Conservation (phyloP, 2,113 vertebrate species). For the Brienomyrus brachyistius region DNA sequence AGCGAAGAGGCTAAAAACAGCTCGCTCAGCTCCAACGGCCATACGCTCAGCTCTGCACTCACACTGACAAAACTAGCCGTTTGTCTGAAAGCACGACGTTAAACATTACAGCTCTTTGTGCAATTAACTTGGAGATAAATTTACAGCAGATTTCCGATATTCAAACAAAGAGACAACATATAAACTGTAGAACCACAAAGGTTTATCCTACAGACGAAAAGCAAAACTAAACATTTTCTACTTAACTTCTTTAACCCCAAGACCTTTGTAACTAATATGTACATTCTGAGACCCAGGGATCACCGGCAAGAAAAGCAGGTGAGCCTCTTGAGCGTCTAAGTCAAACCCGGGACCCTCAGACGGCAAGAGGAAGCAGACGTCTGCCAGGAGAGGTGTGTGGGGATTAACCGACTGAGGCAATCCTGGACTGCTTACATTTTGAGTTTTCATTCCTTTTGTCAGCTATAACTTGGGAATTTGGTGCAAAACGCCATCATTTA, state of each 20-base stretch:
- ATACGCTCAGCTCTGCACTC: background rate
- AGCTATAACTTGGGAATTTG: background rate
- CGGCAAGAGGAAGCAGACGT: background rate
- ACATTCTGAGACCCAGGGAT: background rate
- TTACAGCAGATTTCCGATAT: background rate
- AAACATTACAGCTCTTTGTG: background rate
- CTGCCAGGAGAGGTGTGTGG: background rate
- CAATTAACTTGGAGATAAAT: background rate
- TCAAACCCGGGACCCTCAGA: background rate
- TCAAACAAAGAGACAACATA: background rate
- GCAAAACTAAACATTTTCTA: background rate
- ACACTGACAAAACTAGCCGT: background rate
- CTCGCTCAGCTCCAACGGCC: background rate
- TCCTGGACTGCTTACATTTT: background rate
- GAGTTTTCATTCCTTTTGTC: background rate
- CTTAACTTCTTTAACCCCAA: background rate
- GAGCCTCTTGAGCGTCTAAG: background rate
- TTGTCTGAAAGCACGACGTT: background rate
- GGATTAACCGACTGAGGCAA: background rate
- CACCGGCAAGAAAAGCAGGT: background rate
- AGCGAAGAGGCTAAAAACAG: background rate
- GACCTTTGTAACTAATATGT: background rate
- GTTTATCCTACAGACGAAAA: background rate
- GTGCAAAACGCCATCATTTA: background rate
- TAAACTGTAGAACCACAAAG: background rate